Conservation (phyloP, 2,797 vertebrate species). For the Monodelphis domestica region DNA sequence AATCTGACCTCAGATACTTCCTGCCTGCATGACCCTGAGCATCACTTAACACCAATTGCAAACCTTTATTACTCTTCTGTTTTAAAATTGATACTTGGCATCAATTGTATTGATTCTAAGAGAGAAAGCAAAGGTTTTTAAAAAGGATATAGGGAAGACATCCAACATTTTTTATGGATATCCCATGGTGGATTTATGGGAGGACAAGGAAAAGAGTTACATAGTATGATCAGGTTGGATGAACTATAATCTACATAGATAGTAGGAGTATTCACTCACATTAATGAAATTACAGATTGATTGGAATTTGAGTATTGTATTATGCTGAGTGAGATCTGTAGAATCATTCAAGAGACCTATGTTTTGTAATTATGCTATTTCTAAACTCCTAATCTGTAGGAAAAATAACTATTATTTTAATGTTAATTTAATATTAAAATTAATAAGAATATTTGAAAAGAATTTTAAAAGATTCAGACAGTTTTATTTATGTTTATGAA, state of each 20-base stretch:
- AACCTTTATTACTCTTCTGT: too few relatives aligned
- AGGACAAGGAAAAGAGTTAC: neutral
- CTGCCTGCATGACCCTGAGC: too few relatives aligned
- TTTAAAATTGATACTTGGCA: too few relatives aligned
- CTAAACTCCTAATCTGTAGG: neutral
- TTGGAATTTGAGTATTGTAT: neutral
- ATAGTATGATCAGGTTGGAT: neutral
- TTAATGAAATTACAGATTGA: neutral
- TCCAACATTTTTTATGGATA: neutral
- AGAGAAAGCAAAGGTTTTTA: too few relatives aligned
- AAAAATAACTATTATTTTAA: neutral
- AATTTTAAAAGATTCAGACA: neutral
- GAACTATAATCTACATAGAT: neutral
- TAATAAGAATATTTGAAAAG: neutral
- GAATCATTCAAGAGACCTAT: neutral
- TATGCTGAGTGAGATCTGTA: neutral
- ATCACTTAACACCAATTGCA: too few relatives aligned
- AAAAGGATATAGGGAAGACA: neutral
- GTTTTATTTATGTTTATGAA: neutral
- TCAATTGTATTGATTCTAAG: too few relatives aligned
- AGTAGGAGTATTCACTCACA: neutral
- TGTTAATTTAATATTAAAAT: too few relatives aligned
- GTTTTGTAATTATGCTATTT: neutral
- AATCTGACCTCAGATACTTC: too few relatives aligned
- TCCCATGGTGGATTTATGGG: neutral